Base-by-base conservation (phyloP, 2,113 vertebrate genomes). In the Pomatorhinus ruficollis region DNA sequence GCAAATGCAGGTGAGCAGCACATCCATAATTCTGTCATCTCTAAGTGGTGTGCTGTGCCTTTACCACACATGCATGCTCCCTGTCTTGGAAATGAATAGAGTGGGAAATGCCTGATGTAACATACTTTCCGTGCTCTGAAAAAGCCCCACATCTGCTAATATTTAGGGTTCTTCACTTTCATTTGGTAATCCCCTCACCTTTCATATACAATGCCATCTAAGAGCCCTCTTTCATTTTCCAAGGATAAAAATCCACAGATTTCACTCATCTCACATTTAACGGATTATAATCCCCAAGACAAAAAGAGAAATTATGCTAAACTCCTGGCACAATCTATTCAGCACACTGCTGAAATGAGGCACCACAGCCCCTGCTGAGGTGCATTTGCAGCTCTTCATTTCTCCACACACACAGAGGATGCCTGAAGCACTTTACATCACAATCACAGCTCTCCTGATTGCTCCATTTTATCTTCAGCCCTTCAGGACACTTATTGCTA, bases 271-370 rank as follows among this genome's bases (percentile, higher is more conserved):
- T 72, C 68, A 47, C 39, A 60, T 92, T 96, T 95, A 92, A 63
- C 0, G 0, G 60, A 81, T 64, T 82, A 87, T 87, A 95, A 94
- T 94, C 77, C 64, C 64, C 52, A 71, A 86, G 27, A 89, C 54
- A 80, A 86, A 83, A 81, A 70, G 33, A 86, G 68, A 93, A 95
- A 95, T 92, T 78, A 66, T 71, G 56, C 86, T 92, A 75, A 92
- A 0, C 2, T 81, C n/a, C 69, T 56, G 35, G 20, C 77, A 75
- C 56, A 44, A 54, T 52, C 83, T 92, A 60, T 87, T 89, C 76
- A 89, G 44, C 47, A 33, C 28, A 16, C 23, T 7, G 9, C 35
- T 78, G 56, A 92, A 93, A 89, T 31, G 71, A 90, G 72, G n/a
- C 39, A 63, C 56, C 5, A 1, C 44, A 84, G 52, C 56, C 52